Evolutionary conservation across 1,140 invertebrate species (phyloP).

Genomic region (Drosophila persimilis): DNA sequence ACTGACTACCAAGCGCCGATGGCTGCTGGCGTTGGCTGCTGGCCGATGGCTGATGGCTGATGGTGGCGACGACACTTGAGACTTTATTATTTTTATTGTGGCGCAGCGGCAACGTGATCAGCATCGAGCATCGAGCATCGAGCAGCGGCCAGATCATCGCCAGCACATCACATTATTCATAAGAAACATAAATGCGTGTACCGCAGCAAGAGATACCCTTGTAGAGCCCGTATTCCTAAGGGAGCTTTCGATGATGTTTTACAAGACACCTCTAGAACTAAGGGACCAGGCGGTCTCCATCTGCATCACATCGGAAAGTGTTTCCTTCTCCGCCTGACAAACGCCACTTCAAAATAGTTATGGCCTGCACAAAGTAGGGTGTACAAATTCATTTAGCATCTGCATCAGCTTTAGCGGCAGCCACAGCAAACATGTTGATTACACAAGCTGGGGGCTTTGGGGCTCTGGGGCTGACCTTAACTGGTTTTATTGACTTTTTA

Average conservation of each 20-base stretch:
- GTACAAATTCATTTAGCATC: slow-evolving; percentile 72
- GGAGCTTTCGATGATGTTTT: no score
- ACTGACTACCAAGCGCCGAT: slow-evolving; percentile 49
- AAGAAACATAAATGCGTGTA: slow-evolving; percentile 37
- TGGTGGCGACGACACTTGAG: slow-evolving; percentile 67
- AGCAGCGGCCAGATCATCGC: slow-evolving; percentile 6
- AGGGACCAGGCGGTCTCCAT: no score
- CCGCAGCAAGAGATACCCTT: no score
- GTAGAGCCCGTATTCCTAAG: no score
- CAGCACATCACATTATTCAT: slow-evolving; percentile 72
- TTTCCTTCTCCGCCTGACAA: no score
- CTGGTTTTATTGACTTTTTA: slow-evolving; percentile 79
- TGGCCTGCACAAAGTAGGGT: no score
- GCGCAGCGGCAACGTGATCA: slow-evolving; percentile 72
- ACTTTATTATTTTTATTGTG: slow-evolving; percentile 74
- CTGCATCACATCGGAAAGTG: no score
- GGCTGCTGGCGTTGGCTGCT: slow-evolving; percentile 21
- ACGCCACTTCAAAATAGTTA: no score
- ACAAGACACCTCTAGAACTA: no score
- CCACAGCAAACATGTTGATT: slow-evolving; percentile 68
- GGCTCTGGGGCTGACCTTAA: slow-evolving; percentile 62
- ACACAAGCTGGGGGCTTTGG: slow-evolving; percentile 51
- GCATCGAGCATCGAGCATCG: slow-evolving; percentile 44
- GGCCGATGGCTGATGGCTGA: background rate
- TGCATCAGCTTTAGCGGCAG: slow-evolving; percentile 34